Percentiles rank a stretch among this genome's conserved stretches.
Conservation (phyloP, 2,888 invertebrate species). For the Tachystola acroxantha region DNA sequence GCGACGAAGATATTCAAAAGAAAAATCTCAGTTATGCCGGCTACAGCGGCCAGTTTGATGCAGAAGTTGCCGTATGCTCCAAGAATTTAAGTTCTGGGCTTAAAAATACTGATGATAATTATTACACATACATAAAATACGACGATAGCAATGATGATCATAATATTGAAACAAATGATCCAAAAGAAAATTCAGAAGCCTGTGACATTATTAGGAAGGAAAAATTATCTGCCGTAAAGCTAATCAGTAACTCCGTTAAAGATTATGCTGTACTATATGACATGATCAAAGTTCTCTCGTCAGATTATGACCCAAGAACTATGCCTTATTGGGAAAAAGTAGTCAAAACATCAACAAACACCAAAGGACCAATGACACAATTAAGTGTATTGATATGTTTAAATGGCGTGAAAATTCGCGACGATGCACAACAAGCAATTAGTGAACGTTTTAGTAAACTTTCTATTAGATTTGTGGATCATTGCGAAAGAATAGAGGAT, state of each 20-base stretch:
- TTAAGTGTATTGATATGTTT: background rate
- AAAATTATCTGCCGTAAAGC: too few species aligned
- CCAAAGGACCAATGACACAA: background rate
- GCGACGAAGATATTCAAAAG: background rate
- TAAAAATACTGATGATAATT: too few species aligned
- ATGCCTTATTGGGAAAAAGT: background rate
- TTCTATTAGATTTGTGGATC: background rate
- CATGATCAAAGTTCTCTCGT: background rate
- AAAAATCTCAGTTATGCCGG: background rate
- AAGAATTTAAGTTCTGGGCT: too few species aligned
- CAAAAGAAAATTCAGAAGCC: too few species aligned
- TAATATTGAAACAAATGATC: too few species aligned
- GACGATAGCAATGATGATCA: too few species aligned
- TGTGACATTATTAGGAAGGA: too few species aligned
- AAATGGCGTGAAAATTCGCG: background rate
- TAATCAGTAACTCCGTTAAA: too few species aligned
- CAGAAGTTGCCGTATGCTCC: background rate
- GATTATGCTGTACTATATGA: background rate
- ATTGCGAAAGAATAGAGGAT: conserved; percentile 2
- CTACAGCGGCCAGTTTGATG: background rate
- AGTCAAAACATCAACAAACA: background rate
- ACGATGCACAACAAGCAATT: background rate
- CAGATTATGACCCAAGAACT: background rate
- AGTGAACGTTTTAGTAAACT: background rate
- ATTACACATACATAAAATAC: too few species aligned